Percentiles rank a stretch among this genome's conserved stretches.
These are phyloP conservation scores for Campylorhamphus procurvoides DNA, from an alignment of 2,113 vertebrate genomes.

Conservation along the genomic window DNA sequence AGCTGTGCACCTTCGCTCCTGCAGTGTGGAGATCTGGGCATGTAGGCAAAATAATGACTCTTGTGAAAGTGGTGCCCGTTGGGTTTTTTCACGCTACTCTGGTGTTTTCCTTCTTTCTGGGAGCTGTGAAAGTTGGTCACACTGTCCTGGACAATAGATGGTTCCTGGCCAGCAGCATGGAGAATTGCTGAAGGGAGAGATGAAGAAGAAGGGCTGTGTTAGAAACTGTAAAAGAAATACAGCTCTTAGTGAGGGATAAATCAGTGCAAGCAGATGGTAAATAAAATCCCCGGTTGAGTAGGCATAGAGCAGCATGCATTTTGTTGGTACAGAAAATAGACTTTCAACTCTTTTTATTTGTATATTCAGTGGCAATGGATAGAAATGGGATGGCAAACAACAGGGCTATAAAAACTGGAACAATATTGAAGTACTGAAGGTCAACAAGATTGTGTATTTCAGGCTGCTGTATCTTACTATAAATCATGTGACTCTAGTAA, in stretches of 20 bases:
- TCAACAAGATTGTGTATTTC: neutral
- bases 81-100: accelerated
- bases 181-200: neutral
- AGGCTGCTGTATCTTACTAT: neutral
- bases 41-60: neutral
- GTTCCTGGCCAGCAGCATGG: neutral
- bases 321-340: neutral
- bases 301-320: accelerated
- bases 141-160: neutral
- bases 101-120: neutral
- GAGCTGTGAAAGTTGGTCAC: neutral
- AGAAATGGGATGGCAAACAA: neutral
- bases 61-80: accelerated
- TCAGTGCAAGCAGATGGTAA: neutral
- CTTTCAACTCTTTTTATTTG: neutral
- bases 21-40: neutral
- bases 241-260: neutral
- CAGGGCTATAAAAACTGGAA: neutral
- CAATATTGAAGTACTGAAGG: neutral
- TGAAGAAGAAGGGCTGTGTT: neutral
- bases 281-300: neutral
- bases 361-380: neutral
- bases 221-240: neutral
- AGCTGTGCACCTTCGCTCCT: neutral
- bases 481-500: neutral